phyloP scores from a whole-genome alignment of 2,888 invertebrate genomes.

The Molanna angustata region DNA sequence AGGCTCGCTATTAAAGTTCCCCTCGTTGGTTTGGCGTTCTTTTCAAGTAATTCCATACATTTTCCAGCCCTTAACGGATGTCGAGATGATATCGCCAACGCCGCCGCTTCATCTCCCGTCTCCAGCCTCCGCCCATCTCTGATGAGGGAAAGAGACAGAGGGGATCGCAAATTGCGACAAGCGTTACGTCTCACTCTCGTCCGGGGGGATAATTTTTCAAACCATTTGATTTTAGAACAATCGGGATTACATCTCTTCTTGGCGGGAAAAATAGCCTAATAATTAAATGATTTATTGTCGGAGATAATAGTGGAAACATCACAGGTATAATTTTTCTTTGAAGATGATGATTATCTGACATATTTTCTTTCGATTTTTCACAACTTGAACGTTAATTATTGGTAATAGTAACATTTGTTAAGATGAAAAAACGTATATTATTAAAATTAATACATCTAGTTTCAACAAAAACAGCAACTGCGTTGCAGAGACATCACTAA shows the following conservation, averaged over 20 bases:
- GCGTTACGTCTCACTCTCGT: constrained; percentile 6
- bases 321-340: too few species aligned
- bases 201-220: constrained; percentile 16
- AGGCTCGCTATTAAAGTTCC: background rate
- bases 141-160: background rate
- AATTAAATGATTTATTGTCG: background rate
- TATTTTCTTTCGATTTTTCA: too few species aligned
- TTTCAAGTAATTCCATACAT: background rate
- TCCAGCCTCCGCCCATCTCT: background rate
- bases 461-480: too few species aligned
- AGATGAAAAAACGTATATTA: too few species aligned
- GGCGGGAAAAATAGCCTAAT: background rate
- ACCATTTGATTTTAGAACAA: constrained; percentile 14
- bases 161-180: constrained; percentile 20
- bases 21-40: background rate
- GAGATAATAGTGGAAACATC: too few species aligned
- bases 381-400: too few species aligned
- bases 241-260: background rate
- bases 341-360: too few species aligned
- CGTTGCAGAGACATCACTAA: too few species aligned
- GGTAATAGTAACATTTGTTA: too few species aligned
- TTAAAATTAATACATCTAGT: too few species aligned
- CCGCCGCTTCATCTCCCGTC: too few species aligned
- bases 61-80: constrained; percentile 5
- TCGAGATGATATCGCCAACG: background rate